A percentile compares a stretch with the other conserved stretches of the same genome.
These are phyloP conservation scores for Chrysolina americana DNA, from an alignment of 2,888 invertebrate genomes.

Conservation along the genomic window DNA sequence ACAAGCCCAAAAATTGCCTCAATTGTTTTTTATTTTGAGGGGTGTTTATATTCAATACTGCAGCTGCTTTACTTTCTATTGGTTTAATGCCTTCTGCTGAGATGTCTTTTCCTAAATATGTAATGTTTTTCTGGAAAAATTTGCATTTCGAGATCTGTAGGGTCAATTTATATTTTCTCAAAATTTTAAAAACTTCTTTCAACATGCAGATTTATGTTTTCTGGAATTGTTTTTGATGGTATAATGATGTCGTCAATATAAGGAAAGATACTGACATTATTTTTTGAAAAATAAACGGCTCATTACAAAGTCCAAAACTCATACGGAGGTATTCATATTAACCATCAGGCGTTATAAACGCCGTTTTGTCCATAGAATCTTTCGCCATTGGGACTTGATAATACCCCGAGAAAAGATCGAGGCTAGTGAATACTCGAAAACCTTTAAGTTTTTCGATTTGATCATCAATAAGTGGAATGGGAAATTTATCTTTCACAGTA, in stretches of 20 bases:
- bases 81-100: constrained; percentile 48
- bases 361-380: constrained; percentile 58
- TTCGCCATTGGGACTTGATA: constrained; percentile 57
- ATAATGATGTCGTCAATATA: constrained; percentile 52
- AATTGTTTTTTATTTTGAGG: constrained; percentile 48
- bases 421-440: constrained; percentile 48
- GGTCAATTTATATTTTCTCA: constrained; percentile 40
- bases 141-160: constrained; percentile 49
- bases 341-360: constrained; percentile 59
- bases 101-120: constrained; percentile 52
- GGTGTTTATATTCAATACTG: constrained; percentile 41
- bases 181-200: too few species aligned
- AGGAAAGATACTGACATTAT: constrained; percentile 51
- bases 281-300: constrained; percentile 58
- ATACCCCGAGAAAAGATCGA: constrained; percentile 57
- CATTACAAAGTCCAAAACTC: constrained; percentile 61
- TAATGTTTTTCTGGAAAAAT: too few species aligned
- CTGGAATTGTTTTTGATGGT: too few species aligned
- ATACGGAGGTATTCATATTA: constrained; percentile 56
- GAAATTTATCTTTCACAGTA: constrained; percentile 42
- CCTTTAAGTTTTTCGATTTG: constrained; percentile 48
- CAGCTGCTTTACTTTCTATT: constrained; percentile 44
- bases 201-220: too few species aligned
- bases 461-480: constrained; percentile 45
- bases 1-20: constrained; percentile 50